Conservation (phyloP, 1,140 invertebrate species). For the Drosophila arizonae region DNA sequence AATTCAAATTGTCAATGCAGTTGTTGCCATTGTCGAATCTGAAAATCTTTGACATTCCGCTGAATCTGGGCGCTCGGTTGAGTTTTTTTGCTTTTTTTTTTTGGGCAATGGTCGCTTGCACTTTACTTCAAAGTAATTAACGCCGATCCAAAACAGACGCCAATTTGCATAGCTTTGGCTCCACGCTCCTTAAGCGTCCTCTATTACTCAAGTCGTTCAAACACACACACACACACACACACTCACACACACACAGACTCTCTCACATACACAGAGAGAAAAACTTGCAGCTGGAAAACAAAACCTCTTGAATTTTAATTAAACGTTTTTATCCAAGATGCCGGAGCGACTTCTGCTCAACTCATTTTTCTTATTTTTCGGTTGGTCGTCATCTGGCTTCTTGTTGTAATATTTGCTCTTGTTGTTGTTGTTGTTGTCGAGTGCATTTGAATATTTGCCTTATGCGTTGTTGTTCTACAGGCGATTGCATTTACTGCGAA, state of each 20-base stretch:
- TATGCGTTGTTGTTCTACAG: conserved; percentile 58
- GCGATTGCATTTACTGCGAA: conserved; percentile 72
- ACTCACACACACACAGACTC: conserved; percentile 2
- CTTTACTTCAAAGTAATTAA: conserved; percentile 79
- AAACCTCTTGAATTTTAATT: conserved; percentile 81
- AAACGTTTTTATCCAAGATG: conserved; percentile 79
- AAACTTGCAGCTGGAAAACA: conserved; percentile 74
- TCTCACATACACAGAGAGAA: conserved; percentile 15
- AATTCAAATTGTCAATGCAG: conserved; percentile 60
- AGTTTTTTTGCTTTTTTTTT: conserved; percentile 2
- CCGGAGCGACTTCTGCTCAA: conserved; percentile 45
- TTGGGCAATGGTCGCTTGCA: conserved; percentile 55
- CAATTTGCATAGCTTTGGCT: conserved; percentile 72
- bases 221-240: conserved; percentile 28
- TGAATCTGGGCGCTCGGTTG: conserved; percentile 6
- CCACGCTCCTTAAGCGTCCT: conserved; percentile 32
- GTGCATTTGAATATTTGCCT: conserved; percentile 76
- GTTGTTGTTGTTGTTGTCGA: conserved; percentile 26
- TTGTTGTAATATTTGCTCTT: conserved; percentile 14
- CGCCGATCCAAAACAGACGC: conserved; percentile 79
- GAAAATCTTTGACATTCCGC: conserved; percentile 2
- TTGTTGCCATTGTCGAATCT: conserved; percentile 45
- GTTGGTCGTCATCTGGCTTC: conserved; percentile 43
- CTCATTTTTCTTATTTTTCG: conserved; percentile 48
- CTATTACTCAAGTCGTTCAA: conserved; percentile 65